phyloP scores from a whole-genome alignment of 2,113 vertebrate species.

The Rutilus rutilus region DNA sequence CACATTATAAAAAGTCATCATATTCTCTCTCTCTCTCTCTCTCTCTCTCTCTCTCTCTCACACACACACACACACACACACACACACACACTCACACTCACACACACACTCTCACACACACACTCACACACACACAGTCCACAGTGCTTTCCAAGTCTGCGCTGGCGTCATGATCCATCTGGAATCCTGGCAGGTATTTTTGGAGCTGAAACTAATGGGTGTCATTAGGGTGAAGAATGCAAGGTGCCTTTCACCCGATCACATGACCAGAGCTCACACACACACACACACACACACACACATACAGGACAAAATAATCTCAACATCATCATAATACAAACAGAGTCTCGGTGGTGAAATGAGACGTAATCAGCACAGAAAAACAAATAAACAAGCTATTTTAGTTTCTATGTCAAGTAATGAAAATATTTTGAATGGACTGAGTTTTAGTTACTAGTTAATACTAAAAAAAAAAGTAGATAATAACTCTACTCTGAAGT shows the following conservation, averaged over 20 bases:
- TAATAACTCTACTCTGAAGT: neutral
- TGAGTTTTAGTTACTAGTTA: neutral
- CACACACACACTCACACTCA: constrained; percentile 19
- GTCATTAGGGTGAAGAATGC: constrained; percentile 49
- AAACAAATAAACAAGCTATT: too few species aligned
- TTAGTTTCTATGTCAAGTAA: too few species aligned
- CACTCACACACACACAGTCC: constrained; percentile 18
- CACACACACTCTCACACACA: constrained; percentile 16
- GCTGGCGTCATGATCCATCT: constrained; percentile 30
- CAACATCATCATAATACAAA: neutral
- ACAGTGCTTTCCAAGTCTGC: neutral
- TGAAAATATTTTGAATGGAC: neutral
- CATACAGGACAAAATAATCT: neutral
- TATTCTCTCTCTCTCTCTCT: neutral
- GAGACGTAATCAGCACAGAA: too few species aligned
- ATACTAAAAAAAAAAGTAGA: too few species aligned
- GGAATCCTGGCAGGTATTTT: constrained; percentile 47
- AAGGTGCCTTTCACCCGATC: constrained; percentile 58
- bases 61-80: constrained; percentile 13
- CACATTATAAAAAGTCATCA: neutral
- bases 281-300: constrained; percentile 19
- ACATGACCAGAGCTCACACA: constrained; percentile 43
- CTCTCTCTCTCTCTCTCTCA: too few species aligned
- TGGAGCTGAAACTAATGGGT: constrained; percentile 44
- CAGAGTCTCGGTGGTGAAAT: neutral